Evolutionary conservation across 2,113 vertebrate species (phyloP).

Genomic region (Boulengeromyrus knoepffleri): DNA sequence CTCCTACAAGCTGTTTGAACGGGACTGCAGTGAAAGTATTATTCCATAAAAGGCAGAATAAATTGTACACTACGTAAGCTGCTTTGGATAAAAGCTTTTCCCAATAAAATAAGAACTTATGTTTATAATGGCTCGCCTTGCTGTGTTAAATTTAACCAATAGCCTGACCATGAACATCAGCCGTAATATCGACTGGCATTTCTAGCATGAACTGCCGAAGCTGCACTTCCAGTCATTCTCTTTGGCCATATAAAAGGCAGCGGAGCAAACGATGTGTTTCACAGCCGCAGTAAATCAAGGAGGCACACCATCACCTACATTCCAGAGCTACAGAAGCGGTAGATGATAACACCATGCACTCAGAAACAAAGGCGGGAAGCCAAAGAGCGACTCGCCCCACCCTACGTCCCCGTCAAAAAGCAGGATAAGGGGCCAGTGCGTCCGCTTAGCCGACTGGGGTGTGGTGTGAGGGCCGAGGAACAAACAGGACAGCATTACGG

Average conservation of each 20-base stretch:
- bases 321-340: constrained; percentile 22
- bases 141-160: not conserved
- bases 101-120: not conserved
- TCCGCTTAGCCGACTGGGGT: not conserved
- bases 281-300: constrained; percentile 43
- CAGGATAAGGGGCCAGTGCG: not conserved
- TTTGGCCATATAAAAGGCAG: constrained; percentile 34
- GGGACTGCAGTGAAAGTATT: not conserved
- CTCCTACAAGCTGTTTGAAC: not conserved
- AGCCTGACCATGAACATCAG: not conserved
- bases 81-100: not conserved
- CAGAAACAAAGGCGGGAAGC: not conserved
- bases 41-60: not conserved
- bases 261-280: constrained; percentile 14
- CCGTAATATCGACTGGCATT: constrained; percentile 27
- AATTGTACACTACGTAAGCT: not conserved
- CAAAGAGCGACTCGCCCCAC: not conserved
- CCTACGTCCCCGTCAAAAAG: not conserved
- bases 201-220: constrained; percentile 26
- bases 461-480: not conserved
- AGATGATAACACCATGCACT: not conserved
- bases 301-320: constrained; percentile 45
- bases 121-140: not conserved
- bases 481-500: not conserved
- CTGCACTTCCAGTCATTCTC: constrained; percentile 4